phyloP scores from a whole-genome alignment of 2,113 vertebrate species.

The Apus apus region DNA sequence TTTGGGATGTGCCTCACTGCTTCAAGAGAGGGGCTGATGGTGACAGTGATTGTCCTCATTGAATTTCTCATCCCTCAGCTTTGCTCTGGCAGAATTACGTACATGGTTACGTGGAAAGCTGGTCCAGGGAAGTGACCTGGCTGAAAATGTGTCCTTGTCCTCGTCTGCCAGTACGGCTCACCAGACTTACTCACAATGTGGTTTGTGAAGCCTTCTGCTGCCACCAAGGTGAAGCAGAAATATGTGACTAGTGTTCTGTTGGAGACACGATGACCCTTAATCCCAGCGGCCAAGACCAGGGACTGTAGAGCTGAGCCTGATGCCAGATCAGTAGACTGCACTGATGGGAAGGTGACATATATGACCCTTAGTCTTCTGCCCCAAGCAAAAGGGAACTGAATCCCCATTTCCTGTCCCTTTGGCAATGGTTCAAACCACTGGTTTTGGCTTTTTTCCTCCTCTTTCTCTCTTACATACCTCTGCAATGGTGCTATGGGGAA shows the following conservation, averaged over 20 bases:
- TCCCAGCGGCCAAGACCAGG: neutral
- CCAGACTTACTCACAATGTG: rapidly evolving
- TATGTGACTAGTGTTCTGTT: neutral
- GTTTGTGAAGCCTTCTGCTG: neutral
- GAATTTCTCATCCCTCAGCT: neutral
- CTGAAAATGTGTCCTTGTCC: neutral
- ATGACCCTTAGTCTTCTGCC: neutral
- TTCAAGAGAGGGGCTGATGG: neutral
- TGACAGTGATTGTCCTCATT: neutral
- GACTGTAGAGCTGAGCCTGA: neutral
- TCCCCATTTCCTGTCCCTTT: neutral
- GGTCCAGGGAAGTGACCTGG: neutral
- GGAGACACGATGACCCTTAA: neutral
- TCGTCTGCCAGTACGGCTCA: neutral
- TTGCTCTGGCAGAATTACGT: neutral
- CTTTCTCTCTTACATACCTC: neutral
- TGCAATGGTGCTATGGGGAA: too few relatives aligned
- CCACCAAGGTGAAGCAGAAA: neutral
- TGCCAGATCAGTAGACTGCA: neutral
- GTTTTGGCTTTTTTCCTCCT: neutral
- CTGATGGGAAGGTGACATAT: neutral
- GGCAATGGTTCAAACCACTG: neutral
- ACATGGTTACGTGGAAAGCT: neutral
- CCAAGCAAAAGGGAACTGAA: neutral
- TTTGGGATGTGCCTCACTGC: neutral